These are phyloP conservation scores for Zaprionus nigranus DNA, from an alignment of 1,140 invertebrate genomes.

Conservation along the genomic window DNA sequence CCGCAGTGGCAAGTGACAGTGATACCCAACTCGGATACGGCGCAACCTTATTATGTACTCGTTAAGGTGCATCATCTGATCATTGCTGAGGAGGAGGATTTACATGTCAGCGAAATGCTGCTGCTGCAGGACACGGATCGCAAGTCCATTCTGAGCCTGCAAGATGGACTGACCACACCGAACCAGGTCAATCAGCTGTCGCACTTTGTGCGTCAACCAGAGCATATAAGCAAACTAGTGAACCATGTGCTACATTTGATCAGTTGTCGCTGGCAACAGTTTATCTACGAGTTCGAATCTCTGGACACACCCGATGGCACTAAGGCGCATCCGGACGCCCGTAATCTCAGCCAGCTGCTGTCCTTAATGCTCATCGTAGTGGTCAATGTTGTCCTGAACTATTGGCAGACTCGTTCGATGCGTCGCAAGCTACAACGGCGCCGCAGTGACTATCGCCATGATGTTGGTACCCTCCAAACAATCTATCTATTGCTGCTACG, in stretches of 20 bases:
- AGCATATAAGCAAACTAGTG: constrained; percentile 88
- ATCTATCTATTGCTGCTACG: constrained; percentile 80
- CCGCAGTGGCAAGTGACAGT: constrained; percentile 93
- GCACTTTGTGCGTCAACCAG: constrained; percentile 86
- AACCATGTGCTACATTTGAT: constrained; percentile 88
- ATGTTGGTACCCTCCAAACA: constrained; percentile 49
- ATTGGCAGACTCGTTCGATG: constrained; percentile 51
- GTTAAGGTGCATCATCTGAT: constrained; percentile 91
- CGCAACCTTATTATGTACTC: constrained; percentile 88
- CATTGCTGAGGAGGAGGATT: constrained; percentile 88
- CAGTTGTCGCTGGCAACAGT: constrained; percentile 92
- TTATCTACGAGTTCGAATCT: constrained; percentile 91
- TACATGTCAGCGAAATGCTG: constrained; percentile 91
- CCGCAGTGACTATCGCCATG: constrained; percentile 41
- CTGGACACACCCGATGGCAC: constrained; percentile 86
- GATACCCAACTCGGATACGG: constrained; percentile 85
- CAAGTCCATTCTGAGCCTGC: constrained; percentile 34
- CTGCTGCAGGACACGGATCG: constrained; percentile 85
- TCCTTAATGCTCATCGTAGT: constrained; percentile 70
- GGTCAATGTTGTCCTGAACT: constrained; percentile 73
- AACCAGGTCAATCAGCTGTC: constrained; percentile 53
- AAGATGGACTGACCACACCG: constrained; percentile 34
- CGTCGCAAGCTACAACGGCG: constrained; percentile 56
- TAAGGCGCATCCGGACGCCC: constrained; percentile 40
- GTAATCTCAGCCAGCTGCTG: constrained; percentile 65